Base-by-base conservation (phyloP, 2,113 vertebrate genomes). In the Hirundichthys speculiger region DNA sequence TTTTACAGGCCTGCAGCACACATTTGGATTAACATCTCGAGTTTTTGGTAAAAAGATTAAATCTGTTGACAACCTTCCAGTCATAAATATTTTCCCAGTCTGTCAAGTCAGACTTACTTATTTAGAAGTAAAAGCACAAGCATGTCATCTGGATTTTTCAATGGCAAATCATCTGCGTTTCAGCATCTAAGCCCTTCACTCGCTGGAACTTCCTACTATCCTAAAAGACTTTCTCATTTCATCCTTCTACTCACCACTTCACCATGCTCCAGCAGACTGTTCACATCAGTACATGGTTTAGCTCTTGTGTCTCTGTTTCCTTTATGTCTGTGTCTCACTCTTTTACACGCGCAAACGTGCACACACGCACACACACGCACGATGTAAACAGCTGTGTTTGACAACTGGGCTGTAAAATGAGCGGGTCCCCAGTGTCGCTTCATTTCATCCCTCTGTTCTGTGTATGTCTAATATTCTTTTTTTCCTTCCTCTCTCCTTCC, bases 281-380 rank as follows among this genome's bases (percentile, higher is more conserved):
- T 61, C 47, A 19, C 73, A 60, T 64, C 52, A 14, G 41, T 58
- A 18, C 58, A 40, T 69, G 20, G 52, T 59, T 64, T n/a, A 39
- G 52, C 59, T 55, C 18, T 18, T 15, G 34, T 70, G 49, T 50
- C 27, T 52, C 18, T 39, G 30, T 43, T 48, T 58, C 45, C 18
- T 42, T 54, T 12, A 18, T 24, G 10, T 19, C 27, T 34, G 34
- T 46, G 27, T 38, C 54, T 19, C n/a, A n/a, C 58, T 18, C 21
- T 18, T 34, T 34, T 10, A 34, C 30, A 34, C 30, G 11, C 30
- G 2, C 30, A 34, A 6, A 34, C 30, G 11, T 10, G 11, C 30
- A 34, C 30, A 34, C 30, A 34, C 24, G 5, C 25, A 15, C 22
- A 15, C 58, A 7, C 24, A 11, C 43, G 14, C 19, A 22, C 48